Evolutionary conservation across 2,113 vertebrate genomes (phyloP).

Genomic region (Capricornis sumatraensis): DNA sequence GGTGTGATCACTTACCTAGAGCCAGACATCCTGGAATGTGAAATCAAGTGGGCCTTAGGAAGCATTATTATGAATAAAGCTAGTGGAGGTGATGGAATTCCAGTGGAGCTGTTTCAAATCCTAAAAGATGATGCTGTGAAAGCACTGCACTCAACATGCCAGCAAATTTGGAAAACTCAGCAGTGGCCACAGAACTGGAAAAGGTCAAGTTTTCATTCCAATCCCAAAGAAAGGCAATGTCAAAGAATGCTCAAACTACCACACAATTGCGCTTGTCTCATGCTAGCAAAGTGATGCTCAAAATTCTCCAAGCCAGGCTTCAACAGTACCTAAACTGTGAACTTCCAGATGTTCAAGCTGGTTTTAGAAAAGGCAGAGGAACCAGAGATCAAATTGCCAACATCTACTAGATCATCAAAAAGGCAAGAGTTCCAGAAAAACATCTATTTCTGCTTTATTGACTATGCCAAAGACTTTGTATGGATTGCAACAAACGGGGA

Average conservation of each 20-base stretch:
- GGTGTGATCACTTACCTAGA: background rate
- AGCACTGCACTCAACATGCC: background rate
- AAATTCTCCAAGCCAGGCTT: background rate
- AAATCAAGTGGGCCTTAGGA: background rate
- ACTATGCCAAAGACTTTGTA: background rate
- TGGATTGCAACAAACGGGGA: background rate
- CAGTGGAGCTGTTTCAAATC: background rate
- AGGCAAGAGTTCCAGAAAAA: background rate
- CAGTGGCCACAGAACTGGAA: background rate
- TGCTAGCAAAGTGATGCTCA: background rate
- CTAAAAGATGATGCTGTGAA: background rate
- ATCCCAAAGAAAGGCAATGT: background rate
- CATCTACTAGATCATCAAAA: background rate
- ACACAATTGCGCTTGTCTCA: background rate
- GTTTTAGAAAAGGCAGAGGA: background rate
- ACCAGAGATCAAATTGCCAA: background rate
- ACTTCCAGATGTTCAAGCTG: background rate
- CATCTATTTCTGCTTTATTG: background rate
- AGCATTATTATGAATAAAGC: background rate
- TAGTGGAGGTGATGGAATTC: background rate
- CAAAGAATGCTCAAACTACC: background rate
- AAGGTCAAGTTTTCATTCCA: background rate
- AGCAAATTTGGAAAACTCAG: background rate
- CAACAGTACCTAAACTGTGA: background rate
- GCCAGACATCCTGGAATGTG: background rate